Base-by-base conservation (phyloP, 2,888 invertebrate genomes). In the Drosophila birchii region DNA sequence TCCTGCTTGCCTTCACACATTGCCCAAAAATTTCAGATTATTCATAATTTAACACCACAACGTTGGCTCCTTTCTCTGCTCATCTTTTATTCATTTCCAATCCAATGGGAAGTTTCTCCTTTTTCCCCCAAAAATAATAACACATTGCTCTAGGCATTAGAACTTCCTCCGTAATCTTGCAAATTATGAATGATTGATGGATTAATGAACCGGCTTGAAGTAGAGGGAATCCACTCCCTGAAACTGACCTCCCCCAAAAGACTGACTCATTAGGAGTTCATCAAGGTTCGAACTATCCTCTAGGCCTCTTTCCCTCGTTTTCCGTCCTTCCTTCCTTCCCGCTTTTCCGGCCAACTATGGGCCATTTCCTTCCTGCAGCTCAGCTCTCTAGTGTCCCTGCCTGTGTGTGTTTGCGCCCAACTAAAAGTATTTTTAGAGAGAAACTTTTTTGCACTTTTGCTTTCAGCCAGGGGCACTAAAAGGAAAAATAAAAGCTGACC, bases 361-460 rank as follows among this genome's bases (percentile, higher is more conserved):
- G 44, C 55, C 47, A 69, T 68, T 77, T 79, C 58, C 58, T 55
- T 77, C 51, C 64, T 61, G 61, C 43, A 61, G 53, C 60, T 34
- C 38, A 20, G 43, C 20, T 44, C n/a, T 26, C 29, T 29, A 29
- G 29, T 29, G 29, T 29, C 8, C 29, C 29, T 16, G 44, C 29
- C 29, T 16, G 44, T 58, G 45, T 41, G 23, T 47, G 47, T 57
- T 32, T 41, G 23, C 43, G 39, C 32, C 45, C 56, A 44, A 60
- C 61, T 54, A 41, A 45, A 68, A 68, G 53, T 83, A 83, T 81
- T 80, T 83, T 72, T 74, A 83, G 69, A 74, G 69, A 74, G 36
- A 43, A 78, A 71, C 57, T 69, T 71, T 71, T 71, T 64, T 55
- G 69, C 67, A 83, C 79, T 80, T 74, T 81, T 83, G 61, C 79